Percentiles rank a stretch among this genome's conserved stretches.
Evolutionary conservation across 2,113 vertebrate genomes (phyloP).

Genomic region (Lepus americanus): DNA sequence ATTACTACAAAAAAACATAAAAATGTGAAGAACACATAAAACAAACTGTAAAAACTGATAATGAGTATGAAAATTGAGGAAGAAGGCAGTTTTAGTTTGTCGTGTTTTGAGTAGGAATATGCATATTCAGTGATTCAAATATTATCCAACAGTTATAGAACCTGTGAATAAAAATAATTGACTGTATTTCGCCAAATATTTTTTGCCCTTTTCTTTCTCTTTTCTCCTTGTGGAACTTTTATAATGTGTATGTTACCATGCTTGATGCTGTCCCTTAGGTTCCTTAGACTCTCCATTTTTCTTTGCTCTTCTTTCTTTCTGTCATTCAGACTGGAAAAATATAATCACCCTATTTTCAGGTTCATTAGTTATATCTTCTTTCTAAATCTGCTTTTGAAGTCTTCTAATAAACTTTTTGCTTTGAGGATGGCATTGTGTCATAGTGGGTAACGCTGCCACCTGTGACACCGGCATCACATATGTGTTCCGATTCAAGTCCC

Average conservation of each 20-base stretch:
- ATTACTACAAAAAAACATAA: background rate
- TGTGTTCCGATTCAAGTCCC: too few species aligned
- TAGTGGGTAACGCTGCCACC: too few species aligned
- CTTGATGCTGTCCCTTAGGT: background rate
- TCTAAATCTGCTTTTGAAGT: background rate
- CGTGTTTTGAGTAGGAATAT: background rate
- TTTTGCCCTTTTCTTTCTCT: background rate
- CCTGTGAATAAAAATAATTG: background rate
- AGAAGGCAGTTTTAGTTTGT: background rate
- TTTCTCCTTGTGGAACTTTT: background rate
- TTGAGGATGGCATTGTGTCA: background rate
- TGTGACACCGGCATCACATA: too few species aligned
- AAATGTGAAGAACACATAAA: background rate
- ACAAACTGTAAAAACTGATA: background rate
- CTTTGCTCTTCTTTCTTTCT: background rate
- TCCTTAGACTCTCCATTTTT: background rate
- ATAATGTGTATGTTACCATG: background rate
- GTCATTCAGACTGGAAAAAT: too few species aligned
- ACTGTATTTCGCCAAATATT: background rate
- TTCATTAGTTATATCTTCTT: background rate
- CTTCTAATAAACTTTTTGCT: background rate
- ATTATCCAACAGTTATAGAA: conserved; percentile 15
- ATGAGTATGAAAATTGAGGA: background rate
- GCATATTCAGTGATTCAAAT: background rate
- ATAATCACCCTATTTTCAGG: too few species aligned